phyloP scores from a whole-genome alignment of 2,888 invertebrate species.

The Drosophila hawaiiensis region DNA sequence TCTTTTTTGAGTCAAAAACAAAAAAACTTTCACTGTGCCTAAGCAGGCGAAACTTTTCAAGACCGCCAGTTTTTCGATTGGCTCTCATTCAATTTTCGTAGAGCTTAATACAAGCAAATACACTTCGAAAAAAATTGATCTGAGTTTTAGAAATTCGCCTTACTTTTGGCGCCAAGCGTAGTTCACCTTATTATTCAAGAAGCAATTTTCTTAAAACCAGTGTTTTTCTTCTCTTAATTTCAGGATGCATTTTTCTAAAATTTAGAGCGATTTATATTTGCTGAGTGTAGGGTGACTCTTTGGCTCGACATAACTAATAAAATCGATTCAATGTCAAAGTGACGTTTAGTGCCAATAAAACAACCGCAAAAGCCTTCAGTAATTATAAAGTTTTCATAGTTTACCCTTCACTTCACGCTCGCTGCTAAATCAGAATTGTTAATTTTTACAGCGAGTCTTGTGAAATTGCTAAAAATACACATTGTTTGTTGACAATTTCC shows the following conservation, averaged over 20 bases:
- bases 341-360: conserved; percentile 37
- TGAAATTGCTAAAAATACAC: conserved; percentile 64
- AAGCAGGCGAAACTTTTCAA: conserved; percentile 47
- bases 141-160: background rate
- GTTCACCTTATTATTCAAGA: background rate
- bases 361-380: conserved; percentile 51
- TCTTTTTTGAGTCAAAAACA: conserved; percentile 5
- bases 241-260: background rate
- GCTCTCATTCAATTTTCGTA: conserved; percentile 19
- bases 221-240: accelerated
- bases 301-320: too few relatives aligned
- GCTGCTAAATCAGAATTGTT: conserved; percentile 37
- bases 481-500: conserved; percentile 68
- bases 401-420: background rate
- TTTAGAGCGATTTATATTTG: background rate
- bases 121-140: background rate
- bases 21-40: conserved; percentile 61
- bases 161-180: background rate
- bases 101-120: background rate
- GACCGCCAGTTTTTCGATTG: conserved; percentile 29
- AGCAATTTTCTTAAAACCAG: background rate
- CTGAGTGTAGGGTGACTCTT: background rate
- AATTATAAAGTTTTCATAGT: conserved; percentile 10
- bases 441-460: conserved; percentile 42
- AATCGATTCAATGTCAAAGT: conserved; percentile 39